Percentiles rank a stretch among this genome's conserved stretches.
Evolutionary conservation across 30 jellyfish, hydroid and myxozoan genomes (phyloP).

Genomic region (Hydra vulgaris): DNA sequence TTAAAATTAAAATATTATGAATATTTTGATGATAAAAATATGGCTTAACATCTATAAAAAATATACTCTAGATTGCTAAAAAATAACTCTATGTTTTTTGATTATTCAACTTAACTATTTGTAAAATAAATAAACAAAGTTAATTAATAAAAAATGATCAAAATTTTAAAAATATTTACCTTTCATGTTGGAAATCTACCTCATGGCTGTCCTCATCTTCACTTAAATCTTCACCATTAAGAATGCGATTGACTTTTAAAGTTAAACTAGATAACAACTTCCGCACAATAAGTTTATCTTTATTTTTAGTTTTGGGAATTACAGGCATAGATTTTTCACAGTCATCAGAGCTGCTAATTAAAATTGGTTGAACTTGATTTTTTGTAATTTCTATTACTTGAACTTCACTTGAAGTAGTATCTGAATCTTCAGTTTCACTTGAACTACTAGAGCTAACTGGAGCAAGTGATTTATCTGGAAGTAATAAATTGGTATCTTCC

Average conservation of each 20-base stretch:
- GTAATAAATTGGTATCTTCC: not conserved
- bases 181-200: not conserved
- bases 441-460: constrained; percentile 19
- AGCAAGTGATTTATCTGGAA: not conserved
- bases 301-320: not conserved
- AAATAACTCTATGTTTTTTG: too few species aligned
- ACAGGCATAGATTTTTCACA: not conserved
- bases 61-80: too few species aligned
- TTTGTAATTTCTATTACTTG: not conserved
- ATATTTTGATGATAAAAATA: too few species aligned
- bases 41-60: too few species aligned
- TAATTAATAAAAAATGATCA: too few species aligned
- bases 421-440: constrained; percentile 34
- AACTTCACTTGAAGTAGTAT: constrained; percentile 5
- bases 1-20: too few species aligned
- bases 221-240: not conserved
- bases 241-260: not conserved
- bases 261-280: not conserved
- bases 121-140: too few species aligned
- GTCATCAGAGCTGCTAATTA: constrained; percentile 31
- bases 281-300: not conserved
- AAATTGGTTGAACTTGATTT: not conserved
- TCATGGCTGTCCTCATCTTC: not conserved
- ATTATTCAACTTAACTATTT: not conserved
- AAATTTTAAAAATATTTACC: too few species aligned